A percentile compares a stretch with the other conserved stretches of the same genome.
Evolutionary conservation across 1,140 invertebrate genomes (phyloP).

Genomic region (Vanessa tameamea): DNA sequence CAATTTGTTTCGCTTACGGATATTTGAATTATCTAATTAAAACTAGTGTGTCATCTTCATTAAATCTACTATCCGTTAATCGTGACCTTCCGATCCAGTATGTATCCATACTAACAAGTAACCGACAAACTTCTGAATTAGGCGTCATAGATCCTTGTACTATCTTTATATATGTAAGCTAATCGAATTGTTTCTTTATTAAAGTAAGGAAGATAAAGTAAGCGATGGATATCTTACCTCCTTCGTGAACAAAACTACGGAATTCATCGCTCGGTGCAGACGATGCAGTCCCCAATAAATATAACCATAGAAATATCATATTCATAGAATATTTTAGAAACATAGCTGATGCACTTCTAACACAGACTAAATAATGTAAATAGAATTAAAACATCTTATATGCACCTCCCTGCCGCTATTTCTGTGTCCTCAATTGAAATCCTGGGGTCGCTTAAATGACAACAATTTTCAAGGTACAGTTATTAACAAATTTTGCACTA

Average conservation of each 20-base stretch:
- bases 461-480: constrained; percentile 62
- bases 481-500: background rate
- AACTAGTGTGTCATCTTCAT: no score
- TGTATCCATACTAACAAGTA: no score
- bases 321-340: constrained; percentile 39
- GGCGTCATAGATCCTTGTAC: no score
- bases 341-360: constrained; percentile 36
- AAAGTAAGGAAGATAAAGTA: background rate
- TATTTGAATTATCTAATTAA: no score
- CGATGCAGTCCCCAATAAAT: constrained; percentile 46
- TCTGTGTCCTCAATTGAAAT: constrained; percentile 69
- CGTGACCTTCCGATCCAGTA: no score
- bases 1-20: no score
- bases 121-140: no score
- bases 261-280: constrained; percentile 55
- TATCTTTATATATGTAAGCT: no score
- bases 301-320: constrained; percentile 52
- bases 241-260: constrained; percentile 48
- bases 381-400: constrained; percentile 60
- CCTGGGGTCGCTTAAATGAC: constrained; percentile 63
- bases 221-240: constrained; percentile 47
- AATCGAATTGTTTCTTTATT: no score
- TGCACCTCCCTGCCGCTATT: constrained; percentile 58
- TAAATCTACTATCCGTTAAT: no score
- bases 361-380: constrained; percentile 54